Evolutionary conservation across 2,888 invertebrate genomes (phyloP), one percentile per base, ranked within the genome.

Genomic region (Eilema griseolum): DNA sequence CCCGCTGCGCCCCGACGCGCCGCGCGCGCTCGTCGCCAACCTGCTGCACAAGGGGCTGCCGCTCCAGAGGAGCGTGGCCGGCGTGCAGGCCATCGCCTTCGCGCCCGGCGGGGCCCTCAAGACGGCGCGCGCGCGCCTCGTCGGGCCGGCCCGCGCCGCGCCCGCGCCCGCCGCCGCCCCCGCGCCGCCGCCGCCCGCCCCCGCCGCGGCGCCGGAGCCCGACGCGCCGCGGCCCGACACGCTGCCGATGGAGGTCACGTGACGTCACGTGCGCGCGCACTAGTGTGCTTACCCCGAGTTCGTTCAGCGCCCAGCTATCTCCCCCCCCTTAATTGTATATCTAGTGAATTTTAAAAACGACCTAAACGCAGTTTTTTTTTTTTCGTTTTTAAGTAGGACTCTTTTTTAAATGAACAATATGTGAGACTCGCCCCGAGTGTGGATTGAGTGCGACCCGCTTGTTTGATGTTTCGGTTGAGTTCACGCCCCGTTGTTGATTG

Each of bases 161-260:
- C 67, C 72, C 66, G 67, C 75, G 26, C 66, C 81, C n/a, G 67
- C 64, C 66, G 60, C 70, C 37, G 63, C 71, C 71, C 33, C 61
- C 70, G 52, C 66, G 23, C 67, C 67, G 28, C 66, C 61, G 46
- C 74, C 72, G 61, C 26, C 70, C 41, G 68, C 67, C 33, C 70
- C 72, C 66, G 78, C 70, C 62, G 26, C 70, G 46, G 66, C 67
- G 37, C 70, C 74, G 66, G 80, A 81, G 78, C 59, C 88, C 88
- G 62, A 87, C 89, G 3, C 85, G 88, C n/a, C 86, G 88, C 33
- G 71, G 86, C 65, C 86, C 57, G 93, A 92, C 87, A 87, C 89
- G 37, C 86, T 92, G 65, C 94, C 94, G 73, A 93, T 95, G 95
- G 93, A 94, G 88, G 95, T 95, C 88, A 95, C 95, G 94, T 95